Conservation (phyloP, 2,113 vertebrate genomes). For the Oceanodroma tethys region DNA sequence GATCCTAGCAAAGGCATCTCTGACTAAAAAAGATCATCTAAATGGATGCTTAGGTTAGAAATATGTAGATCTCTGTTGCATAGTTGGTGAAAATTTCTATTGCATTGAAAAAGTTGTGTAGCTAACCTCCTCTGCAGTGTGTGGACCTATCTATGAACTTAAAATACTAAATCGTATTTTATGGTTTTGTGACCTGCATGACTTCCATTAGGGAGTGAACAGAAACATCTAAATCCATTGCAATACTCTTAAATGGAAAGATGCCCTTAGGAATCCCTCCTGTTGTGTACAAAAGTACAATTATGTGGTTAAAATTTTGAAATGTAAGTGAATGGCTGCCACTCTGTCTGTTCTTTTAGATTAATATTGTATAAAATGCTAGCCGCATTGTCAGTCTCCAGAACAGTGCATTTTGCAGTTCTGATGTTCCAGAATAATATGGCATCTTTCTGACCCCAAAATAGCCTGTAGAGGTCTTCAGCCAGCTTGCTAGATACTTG, state of each 20-base stretch:
- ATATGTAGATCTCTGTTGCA: neutral
- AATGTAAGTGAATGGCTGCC: constrained; percentile 29
- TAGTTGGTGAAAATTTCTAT: neutral
- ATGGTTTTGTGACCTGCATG: neutral
- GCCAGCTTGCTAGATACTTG: neutral
- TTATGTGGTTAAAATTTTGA: constrained; percentile 20
- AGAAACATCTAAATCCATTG: neutral
- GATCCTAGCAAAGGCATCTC: neutral
- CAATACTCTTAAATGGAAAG: constrained; percentile 26
- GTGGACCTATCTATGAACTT: neutral
- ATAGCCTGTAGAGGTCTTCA: neutral
- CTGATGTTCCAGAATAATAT: neutral
- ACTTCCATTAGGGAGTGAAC: constrained; percentile 16
- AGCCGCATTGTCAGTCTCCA: neutral
- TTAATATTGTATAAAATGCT: constrained; percentile 59
- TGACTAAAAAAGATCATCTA: neutral
- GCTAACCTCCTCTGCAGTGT: neutral
- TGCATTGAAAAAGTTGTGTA: neutral
- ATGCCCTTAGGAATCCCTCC: neutral
- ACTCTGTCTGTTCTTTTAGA: neutral
- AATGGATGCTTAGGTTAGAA: neutral
- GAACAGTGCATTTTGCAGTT: neutral
- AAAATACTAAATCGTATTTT: neutral
- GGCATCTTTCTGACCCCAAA: neutral
- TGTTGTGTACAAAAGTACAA: neutral